Evolutionary conservation across 2,888 invertebrate genomes (phyloP).

Genomic region (Clistopyga incitator): DNA sequence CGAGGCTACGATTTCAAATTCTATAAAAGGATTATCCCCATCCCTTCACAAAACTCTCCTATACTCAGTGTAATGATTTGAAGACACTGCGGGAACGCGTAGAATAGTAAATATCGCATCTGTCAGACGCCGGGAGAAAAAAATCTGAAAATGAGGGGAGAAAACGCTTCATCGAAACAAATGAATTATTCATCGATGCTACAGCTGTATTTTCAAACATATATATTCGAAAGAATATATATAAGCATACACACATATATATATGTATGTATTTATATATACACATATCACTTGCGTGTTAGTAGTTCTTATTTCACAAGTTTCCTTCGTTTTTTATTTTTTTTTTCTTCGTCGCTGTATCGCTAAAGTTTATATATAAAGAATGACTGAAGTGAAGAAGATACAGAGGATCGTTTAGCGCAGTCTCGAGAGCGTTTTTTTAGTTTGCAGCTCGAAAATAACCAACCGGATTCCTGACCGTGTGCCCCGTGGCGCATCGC

Average conservation of each 20-base stretch:
- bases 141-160: background rate
- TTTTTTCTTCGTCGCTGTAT: background rate
- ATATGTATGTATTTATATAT: background rate
- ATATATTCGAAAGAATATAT: background rate
- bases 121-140: constrained; percentile 4
- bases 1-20: constrained; percentile 46
- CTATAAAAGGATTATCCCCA: constrained; percentile 16
- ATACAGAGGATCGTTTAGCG: constrained; percentile 17
- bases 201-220: background rate
- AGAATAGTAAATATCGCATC: constrained; percentile 20
- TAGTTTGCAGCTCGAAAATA: constrained; percentile 39
- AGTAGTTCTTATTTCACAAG: background rate
- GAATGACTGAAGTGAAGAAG: constrained; percentile 10
- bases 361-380: background rate
- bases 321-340: background rate
- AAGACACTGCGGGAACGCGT: constrained; percentile 1
- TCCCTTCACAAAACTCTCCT: background rate
- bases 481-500: constrained; percentile 28
- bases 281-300: background rate
- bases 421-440: background rate
- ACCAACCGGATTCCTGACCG: constrained; percentile 43
- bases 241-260: background rate
- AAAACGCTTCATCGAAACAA: constrained; percentile 26
- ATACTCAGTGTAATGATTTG: background rate
- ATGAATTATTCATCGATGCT: constrained; percentile 30